Base-by-base conservation (phyloP, 2,888 invertebrate genomes). In the Glyphotaelius pellucidus region DNA sequence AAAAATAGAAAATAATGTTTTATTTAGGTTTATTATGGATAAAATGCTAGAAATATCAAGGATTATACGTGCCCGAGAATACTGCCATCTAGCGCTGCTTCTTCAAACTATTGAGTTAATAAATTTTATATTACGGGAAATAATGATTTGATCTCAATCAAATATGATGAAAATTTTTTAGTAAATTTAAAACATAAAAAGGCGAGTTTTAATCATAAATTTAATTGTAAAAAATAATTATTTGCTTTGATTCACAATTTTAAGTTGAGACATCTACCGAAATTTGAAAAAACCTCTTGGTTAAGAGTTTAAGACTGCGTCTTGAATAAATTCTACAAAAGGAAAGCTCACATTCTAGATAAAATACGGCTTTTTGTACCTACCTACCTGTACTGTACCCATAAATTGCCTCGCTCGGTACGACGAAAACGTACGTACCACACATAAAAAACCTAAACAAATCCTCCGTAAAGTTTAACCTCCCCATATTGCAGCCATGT, bases 31-130 rank as follows among this genome's bases (percentile, higher is more conserved):
- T 42, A 42, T 9, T 67, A 67, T 67, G 25, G n/a, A 67, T 3
- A 67, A 67, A 67, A 67, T 25, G 7, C 25, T 67, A 25, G 25
- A n/a, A 25, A 25, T 7, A 25, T 67, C 67, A 67, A n/a, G n/a
- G 67, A n/a, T n/a, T 67, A 25, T 67, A 25, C 2, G 0, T 19
- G 0, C 25, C 4, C 32, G 35, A 83, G 25, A 35, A 0, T 31
- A 83, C 32, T 83, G 83, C 83, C 83, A 83, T 83, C 83, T 83
- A 83, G 83, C 83, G 83, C 19, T 38, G 32, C 7, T 31, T 83
- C 9, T 38, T 32, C 19, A 25, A 83, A 83, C 83, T 83, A 35
- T 67, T 25, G 7, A 67, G 25, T 9, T n/a, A 25, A 67, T 25
- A 0, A 67, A 9, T 67, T 67, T 25, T 25, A 25, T n/a, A 25